Base-by-base conservation (phyloP, 1,140 invertebrate genomes). In the Drosophila bocki region DNA sequence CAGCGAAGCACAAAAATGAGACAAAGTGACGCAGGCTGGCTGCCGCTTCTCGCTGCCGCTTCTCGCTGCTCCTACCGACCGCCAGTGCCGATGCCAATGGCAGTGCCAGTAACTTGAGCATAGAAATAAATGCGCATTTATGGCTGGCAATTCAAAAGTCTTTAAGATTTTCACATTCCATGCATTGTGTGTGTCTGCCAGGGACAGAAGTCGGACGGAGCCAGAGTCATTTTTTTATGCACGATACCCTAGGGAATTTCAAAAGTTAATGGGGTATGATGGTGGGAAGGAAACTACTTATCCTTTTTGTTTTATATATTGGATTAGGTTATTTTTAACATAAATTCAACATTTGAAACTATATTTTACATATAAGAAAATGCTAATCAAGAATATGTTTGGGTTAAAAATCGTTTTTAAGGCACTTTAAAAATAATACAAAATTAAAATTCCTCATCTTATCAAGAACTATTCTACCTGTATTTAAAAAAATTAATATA, bases 91-190 rank as follows among this genome's bases (percentile, higher is more conserved):
- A 45, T 51, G 33, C 78, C 59, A 54, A 32, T 50, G 50, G 50
- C 45, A 59, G 26, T 47, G 75, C 33, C 57, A 64, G 80, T 72
- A 84, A 85, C 85, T 90, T 79, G 85, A 87, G 84, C 80, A 87
- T 87, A 88, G 84, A 90, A 90, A 90, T 90, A 90, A 90, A 90
- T 90, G 85, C 85, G 85, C 85, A 90, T 90, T 90, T 90, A 90
- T 90, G 85, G 86, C 68, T 63, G 86, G 84, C 85, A 90, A 90
- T 90, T 90, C 85, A 90, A 90, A 90, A 90, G 85, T 90, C 85
- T 90, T 90, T 90, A 90, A 90, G 85, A 90, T 90, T 88, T 88
- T 82, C 85, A 80, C 85, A 90, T 90, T 91, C 86, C 86, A 85
- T 85, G 86, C 85, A 85, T 85, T 90, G 85, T 88, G 81, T 48